Evolutionary conservation across 2,113 vertebrate species (phyloP).

Genomic region (Argyrosomus japonicus): DNA sequence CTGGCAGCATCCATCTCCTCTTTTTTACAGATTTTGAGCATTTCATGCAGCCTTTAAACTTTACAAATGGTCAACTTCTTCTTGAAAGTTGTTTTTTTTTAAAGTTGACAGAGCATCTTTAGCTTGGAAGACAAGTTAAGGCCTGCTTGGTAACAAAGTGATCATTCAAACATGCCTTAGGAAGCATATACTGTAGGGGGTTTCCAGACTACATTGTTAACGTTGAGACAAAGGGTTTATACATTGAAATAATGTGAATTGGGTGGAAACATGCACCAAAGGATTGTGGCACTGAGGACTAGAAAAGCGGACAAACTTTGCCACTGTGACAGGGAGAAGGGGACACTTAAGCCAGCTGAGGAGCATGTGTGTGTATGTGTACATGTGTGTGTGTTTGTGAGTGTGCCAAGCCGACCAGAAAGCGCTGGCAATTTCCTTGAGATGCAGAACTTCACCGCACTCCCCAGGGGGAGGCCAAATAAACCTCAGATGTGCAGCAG

Average conservation of each 20-base stretch:
- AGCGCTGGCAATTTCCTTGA: constrained; percentile 87
- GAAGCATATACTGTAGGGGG: constrained; percentile 12
- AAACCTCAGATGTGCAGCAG: constrained; percentile 89
- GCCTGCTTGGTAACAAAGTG: constrained; percentile 10
- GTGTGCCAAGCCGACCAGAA: constrained; percentile 83
- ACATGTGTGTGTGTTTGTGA: constrained; percentile 80
- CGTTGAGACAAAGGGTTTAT: constrained; percentile 8
- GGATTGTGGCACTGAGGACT: constrained; percentile 10
- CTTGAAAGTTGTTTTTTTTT: neutral
- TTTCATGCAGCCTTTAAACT: neutral
- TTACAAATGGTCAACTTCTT: neutral
- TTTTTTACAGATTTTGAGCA: neutral
- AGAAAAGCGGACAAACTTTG: constrained; percentile 54
- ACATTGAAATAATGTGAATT: constrained; percentile 12
- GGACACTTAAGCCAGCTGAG: constrained; percentile 50
- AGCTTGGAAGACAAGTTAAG: neutral
- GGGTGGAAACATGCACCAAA: neutral
- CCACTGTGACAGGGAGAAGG: constrained; percentile 59
- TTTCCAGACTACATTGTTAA: constrained; percentile 29
- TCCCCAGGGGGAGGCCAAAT: constrained; percentile 85
- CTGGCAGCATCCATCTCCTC: constrained; percentile 6
- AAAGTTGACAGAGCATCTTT: neutral
- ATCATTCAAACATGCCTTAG: constrained; percentile 1
- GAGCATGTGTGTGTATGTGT: constrained; percentile 23
- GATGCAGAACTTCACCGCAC: constrained; percentile 83